These are phyloP conservation scores for Enoplolaimus lenunculus DNA, from an alignment of 2,888 invertebrate species.

Conservation along the genomic window DNA sequence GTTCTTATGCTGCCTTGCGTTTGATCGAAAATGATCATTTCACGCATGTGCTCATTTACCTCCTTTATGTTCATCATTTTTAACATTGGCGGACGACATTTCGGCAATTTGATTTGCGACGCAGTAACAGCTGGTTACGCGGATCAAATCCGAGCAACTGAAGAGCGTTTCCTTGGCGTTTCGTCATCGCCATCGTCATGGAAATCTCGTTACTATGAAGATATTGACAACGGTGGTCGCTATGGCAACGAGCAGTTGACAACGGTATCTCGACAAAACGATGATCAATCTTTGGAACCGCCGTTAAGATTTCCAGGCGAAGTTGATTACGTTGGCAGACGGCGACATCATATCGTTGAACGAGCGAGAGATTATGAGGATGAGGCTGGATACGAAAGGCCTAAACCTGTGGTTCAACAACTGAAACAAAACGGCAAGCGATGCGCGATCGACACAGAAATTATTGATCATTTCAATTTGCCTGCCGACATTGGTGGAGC, in stretches of 20 bases:
- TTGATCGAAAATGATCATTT: no score
- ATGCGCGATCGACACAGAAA: conserved; percentile 14
- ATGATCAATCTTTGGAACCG: not conserved
- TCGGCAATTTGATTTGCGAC: no score
- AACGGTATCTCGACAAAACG: not conserved
- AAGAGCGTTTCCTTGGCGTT: not conserved
- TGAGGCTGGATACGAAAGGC: not conserved
- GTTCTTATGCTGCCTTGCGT: no score
- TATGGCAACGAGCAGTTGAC: no score
- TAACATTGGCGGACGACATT: no score
- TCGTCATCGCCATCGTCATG: not conserved
- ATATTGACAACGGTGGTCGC: not conserved
- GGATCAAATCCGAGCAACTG: not conserved
- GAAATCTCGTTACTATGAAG: no score
- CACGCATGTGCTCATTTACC: no score
- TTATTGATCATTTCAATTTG: conserved; percentile 11
- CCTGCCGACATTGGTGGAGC: not conserved
- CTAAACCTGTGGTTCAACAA: no score
- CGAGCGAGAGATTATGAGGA: not conserved
- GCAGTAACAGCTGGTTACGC: not conserved
- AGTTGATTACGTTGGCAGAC: not conserved
- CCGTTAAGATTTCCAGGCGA: not conserved
- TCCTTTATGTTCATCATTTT: no score
- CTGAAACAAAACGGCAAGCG: not conserved
- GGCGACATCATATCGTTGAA: not conserved